These are phyloP conservation scores for Himalopsyche phryganea DNA, from an alignment of 1,140 invertebrate species.

Conservation along the genomic window DNA sequence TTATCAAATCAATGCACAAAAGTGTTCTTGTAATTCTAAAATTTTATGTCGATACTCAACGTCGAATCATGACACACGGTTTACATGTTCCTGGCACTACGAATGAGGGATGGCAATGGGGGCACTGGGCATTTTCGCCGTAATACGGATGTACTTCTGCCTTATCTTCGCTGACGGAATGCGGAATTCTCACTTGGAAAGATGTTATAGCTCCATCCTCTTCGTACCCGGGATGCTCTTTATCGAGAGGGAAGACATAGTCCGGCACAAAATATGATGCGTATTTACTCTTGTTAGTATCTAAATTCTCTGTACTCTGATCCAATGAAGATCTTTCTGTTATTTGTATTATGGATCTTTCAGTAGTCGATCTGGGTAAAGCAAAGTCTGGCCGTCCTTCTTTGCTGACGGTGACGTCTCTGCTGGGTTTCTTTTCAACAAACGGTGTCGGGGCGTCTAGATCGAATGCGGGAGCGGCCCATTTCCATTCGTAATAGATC, in stretches of 20 bases:
- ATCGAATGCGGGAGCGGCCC: constrained; percentile 57
- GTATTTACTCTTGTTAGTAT: constrained; percentile 38
- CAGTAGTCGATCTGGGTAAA: constrained; percentile 18
- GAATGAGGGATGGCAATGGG: constrained; percentile 59
- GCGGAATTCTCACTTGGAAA: constrained; percentile 54
- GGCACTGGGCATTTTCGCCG: constrained; percentile 57
- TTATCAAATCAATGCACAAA: too few relatives aligned
- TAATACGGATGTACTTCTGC: constrained; percentile 44
- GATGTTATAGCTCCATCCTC: constrained; percentile 54
- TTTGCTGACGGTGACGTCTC: constrained; percentile 33
- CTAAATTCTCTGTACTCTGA: constrained; percentile 17
- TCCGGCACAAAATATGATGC: constrained; percentile 53
- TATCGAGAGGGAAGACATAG: constrained; percentile 55
- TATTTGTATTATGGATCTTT: constrained; percentile 10
- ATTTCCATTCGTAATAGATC: constrained; percentile 62
- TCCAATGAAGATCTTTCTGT: constrained; percentile 13
- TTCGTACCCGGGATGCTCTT: constrained; percentile 54
- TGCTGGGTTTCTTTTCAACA: constrained; percentile 18
- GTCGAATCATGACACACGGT: constrained; percentile 53
- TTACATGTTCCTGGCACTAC: constrained; percentile 56
- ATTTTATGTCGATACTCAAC: constrained; percentile 5
- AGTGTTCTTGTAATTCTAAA: too few relatives aligned
- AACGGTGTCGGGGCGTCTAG: constrained; percentile 47
- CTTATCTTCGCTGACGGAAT: constrained; percentile 38
- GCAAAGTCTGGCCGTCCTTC: constrained; percentile 36